These are phyloP conservation scores for Anolis apletophallus DNA, from an alignment of 2,797 vertebrate species.

Conservation along the genomic window DNA sequence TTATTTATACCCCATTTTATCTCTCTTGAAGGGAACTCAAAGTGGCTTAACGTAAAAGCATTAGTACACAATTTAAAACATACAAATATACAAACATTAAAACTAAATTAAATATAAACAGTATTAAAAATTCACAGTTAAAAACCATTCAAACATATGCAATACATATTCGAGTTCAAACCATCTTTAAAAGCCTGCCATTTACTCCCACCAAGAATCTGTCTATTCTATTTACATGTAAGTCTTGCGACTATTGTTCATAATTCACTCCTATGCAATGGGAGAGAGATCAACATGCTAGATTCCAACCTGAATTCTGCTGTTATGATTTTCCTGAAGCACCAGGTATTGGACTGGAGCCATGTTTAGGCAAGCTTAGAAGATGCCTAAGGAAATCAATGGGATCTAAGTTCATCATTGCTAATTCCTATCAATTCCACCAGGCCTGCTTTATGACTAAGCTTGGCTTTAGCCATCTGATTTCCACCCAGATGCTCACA, in stretches of 20 bases:
- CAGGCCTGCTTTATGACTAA: not conserved
- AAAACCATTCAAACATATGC: no score
- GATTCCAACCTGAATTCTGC: not conserved
- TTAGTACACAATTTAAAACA: no score
- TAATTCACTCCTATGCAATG: not conserved
- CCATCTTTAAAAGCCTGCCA: no score
- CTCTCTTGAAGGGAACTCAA: no score
- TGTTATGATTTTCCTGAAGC: not conserved
- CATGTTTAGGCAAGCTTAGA: not conserved
- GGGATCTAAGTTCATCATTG: no score
- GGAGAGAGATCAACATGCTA: no score
- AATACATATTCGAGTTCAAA: no score
- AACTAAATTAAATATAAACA: no score
- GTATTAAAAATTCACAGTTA: no score
- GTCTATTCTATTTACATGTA: not conserved
- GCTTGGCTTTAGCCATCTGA: not conserved
- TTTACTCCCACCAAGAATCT: not conserved
- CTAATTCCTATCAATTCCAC: not conserved
- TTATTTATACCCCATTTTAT: no score
- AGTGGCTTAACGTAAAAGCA: no score
- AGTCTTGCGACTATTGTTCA: not conserved
- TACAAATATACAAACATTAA: no score
- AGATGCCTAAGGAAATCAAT: not conserved
- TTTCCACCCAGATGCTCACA: not conserved
- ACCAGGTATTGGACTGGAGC: not conserved